Conservation (phyloP, 1,140 invertebrate species). For the Andrena cerasifolii region DNA sequence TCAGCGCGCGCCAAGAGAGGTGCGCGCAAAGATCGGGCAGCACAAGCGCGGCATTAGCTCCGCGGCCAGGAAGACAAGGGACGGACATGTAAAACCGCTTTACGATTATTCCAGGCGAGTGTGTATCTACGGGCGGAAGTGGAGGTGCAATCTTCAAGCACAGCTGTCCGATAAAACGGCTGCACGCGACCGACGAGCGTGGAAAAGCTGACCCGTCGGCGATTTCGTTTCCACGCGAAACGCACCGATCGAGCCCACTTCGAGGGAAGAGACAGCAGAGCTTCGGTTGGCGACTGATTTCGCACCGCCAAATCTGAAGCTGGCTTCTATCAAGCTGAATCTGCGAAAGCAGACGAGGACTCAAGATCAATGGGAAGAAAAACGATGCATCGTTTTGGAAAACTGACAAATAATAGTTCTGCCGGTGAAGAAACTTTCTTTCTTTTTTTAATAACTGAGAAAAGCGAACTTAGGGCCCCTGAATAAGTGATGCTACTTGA, state of each 20-base stretch:
- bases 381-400: too few species aligned
- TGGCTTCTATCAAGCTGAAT: too few species aligned
- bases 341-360: too few species aligned
- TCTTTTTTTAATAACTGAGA: too few species aligned
- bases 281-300: slow-evolving; percentile 1
- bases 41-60: background rate
- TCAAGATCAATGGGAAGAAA: too few species aligned
- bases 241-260: slow-evolving; percentile 1
- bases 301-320: too few species aligned
- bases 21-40: background rate
- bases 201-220: slow-evolving; percentile 37
- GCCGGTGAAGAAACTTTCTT: too few species aligned
- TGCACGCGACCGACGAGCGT: background rate
- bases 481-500: too few species aligned
- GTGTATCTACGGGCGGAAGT: slow-evolving; percentile 35
- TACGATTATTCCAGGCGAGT: slow-evolving; percentile 13
- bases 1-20: background rate
- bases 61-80: background rate
- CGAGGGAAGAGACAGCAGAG: background rate
- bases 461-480: too few species aligned
- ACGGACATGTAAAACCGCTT: slow-evolving; percentile 9
- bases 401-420: too few species aligned
- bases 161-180: slow-evolving; percentile 31
- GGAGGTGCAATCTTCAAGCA: slow-evolving; percentile 24
- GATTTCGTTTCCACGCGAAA: slow-evolving; percentile 36